Conservation (phyloP, 2,888 invertebrate species). For the Apodemia zela region DNA sequence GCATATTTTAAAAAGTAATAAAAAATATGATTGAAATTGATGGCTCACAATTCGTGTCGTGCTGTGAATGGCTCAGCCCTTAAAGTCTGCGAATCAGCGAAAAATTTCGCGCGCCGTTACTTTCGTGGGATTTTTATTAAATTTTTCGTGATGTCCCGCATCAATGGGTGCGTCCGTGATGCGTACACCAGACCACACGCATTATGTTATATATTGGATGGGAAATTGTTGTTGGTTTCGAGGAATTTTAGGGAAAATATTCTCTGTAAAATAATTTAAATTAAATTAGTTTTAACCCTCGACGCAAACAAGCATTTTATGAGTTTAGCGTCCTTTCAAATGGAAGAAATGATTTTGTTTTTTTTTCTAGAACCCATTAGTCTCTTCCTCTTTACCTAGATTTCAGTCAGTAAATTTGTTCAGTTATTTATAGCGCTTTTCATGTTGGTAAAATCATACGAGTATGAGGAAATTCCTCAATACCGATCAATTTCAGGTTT, state of each 20-base stretch:
- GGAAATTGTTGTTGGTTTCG: not conserved
- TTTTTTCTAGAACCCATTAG: too few species aligned
- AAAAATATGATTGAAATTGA: not conserved
- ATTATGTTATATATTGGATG: not conserved
- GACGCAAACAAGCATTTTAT: too few species aligned
- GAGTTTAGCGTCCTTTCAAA: too few species aligned
- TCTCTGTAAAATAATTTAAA: not conserved
- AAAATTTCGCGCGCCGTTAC: conserved; percentile 59
- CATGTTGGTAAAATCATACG: too few species aligned
- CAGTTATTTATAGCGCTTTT: too few species aligned
- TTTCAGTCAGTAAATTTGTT: too few species aligned
- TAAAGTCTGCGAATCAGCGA: conserved; percentile 62
- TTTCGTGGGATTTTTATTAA: conserved; percentile 63
- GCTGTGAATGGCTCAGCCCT: conserved; percentile 23
- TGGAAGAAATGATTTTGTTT: too few species aligned
- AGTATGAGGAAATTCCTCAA: too few species aligned
- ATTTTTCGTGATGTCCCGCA: conserved; percentile 40
- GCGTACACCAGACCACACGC: not conserved
- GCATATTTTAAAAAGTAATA: too few species aligned
- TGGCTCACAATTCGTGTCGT: not conserved
- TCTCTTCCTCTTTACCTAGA: too few species aligned
- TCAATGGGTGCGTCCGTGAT: conserved; percentile 17
- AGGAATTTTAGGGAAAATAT: not conserved
- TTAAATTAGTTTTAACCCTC: too few species aligned
- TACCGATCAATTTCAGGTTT: too few species aligned